Evolutionary conservation across 2,113 vertebrate genomes (phyloP).

Genomic region (Spea bombifrons): DNA sequence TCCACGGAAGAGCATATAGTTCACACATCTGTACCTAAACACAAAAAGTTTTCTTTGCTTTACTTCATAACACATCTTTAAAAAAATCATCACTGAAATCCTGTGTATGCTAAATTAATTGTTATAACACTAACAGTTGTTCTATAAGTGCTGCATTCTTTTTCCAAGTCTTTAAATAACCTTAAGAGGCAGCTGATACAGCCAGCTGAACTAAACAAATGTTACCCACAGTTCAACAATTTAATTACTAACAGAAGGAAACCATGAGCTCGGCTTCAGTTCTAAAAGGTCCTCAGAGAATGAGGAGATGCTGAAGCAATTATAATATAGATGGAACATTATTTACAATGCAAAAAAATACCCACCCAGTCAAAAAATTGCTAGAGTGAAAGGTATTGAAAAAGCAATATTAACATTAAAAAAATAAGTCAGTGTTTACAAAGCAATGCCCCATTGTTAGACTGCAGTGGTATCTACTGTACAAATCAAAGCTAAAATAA

Average conservation of each 20-base stretch:
- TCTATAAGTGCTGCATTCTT: constrained; percentile 17
- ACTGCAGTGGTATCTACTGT: too few relatives aligned
- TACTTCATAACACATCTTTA: background rate
- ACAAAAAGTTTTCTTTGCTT: background rate
- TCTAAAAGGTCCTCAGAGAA: constrained; percentile 46
- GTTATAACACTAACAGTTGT: background rate
- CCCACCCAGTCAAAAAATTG: constrained; percentile 22
- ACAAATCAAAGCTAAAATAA: too few relatives aligned
- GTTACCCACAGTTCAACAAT: constrained; percentile 46
- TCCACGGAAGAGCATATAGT: too few relatives aligned
- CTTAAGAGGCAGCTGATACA: constrained; percentile 45
- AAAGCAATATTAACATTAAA: background rate
- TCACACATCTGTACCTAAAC: too few relatives aligned
- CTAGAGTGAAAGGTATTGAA: too few relatives aligned
- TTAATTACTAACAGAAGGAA: constrained; percentile 49
- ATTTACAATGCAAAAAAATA: constrained; percentile 42
- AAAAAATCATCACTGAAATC: background rate
- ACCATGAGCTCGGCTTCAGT: constrained; percentile 38
- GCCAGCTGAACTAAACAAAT: constrained; percentile 46
- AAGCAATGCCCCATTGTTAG: too few relatives aligned
- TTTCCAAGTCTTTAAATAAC: constrained; percentile 40
- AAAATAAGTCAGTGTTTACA: background rate
- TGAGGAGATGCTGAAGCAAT: constrained; percentile 42
- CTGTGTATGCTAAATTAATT: background rate
- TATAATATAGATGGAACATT: constrained; percentile 42